phyloP scores from a whole-genome alignment of 2,797 vertebrate genomes.

The Enteromius viviparus region DNA sequence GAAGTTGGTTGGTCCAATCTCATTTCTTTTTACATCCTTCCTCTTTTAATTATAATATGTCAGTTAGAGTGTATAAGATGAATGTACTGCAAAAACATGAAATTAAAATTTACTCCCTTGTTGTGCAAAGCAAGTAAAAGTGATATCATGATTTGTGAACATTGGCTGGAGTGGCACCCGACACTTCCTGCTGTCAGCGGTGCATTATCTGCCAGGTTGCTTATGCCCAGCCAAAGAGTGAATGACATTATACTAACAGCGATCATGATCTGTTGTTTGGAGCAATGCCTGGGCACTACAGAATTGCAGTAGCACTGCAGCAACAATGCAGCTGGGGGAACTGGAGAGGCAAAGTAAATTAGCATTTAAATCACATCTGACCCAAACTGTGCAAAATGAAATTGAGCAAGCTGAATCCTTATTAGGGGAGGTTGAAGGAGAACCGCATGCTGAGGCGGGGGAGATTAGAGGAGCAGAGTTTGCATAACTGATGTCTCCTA shows the following conservation, averaged over 20 bases:
- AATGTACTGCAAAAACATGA: background rate
- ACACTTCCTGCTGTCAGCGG: background rate
- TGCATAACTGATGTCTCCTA: background rate
- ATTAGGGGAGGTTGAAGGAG: slow-evolving; percentile 40
- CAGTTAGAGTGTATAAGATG: background rate
- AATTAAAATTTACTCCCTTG: background rate
- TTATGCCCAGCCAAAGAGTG: slow-evolving; percentile 9
- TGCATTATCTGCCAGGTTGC: slow-evolving; percentile 20
- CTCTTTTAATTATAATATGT: background rate
- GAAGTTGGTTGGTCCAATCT: background rate
- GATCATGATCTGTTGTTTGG: slow-evolving; percentile 41
- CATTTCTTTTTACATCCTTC: background rate
- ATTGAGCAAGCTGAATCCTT: slow-evolving; percentile 56
- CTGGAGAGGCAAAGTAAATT: slow-evolving; percentile 53
- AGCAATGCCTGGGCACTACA: background rate
- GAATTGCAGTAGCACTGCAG: slow-evolving; percentile 33
- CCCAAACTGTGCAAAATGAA: slow-evolving; percentile 52
- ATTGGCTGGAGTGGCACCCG: slow-evolving; percentile 10
- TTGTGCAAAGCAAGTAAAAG: slow-evolving; percentile 2
- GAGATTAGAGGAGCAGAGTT: slow-evolving; percentile 1
- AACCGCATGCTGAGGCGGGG: background rate
- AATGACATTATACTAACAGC: slow-evolving; percentile 18
- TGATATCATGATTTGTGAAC: slow-evolving; percentile 4
- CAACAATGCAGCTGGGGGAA: slow-evolving; percentile 32
- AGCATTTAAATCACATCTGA: slow-evolving; percentile 62